Conservation (phyloP, 2,113 vertebrate species). For the Hymenochirus boettgeri region DNA sequence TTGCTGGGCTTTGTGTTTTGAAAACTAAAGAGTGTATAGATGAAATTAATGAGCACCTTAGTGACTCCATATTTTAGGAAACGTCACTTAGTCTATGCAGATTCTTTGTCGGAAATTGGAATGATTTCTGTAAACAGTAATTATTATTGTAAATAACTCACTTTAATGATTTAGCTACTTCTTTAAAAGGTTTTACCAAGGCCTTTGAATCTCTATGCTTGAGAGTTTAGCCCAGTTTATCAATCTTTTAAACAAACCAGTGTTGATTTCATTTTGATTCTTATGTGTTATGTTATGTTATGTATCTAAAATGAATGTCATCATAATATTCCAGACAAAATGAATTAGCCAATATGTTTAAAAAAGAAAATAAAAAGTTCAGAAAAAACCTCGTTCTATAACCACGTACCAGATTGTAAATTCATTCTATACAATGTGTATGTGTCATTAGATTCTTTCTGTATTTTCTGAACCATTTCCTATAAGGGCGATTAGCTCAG, state of each 20-base stretch:
- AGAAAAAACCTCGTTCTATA: slow-evolving; percentile 17
- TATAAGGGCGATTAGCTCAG: no score
- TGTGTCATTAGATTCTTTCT: background rate
- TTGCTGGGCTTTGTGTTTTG: no score
- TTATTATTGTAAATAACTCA: no score
- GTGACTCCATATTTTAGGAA: no score
- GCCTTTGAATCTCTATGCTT: background rate
- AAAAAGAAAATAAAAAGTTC: slow-evolving; percentile 19
- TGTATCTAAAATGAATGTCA: slow-evolving; percentile 31
- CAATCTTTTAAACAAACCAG: background rate
- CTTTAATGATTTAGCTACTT: no score
- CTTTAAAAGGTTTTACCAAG: no score
- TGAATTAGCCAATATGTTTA: slow-evolving; percentile 23
- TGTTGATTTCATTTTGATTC: background rate
- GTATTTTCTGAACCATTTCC: background rate
- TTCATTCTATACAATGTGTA: background rate
- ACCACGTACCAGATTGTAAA: no score
- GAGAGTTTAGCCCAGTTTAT: background rate
- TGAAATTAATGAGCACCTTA: no score
- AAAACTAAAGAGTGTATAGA: no score
- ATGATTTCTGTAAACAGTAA: no score
- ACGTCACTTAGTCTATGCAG: no score
- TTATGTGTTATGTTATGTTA: background rate
- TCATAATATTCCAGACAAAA: slow-evolving; percentile 22
- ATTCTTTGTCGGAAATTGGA: no score